Conservation (phyloP, 2,888 invertebrate genomes). For the Pimpla rufipes region DNA sequence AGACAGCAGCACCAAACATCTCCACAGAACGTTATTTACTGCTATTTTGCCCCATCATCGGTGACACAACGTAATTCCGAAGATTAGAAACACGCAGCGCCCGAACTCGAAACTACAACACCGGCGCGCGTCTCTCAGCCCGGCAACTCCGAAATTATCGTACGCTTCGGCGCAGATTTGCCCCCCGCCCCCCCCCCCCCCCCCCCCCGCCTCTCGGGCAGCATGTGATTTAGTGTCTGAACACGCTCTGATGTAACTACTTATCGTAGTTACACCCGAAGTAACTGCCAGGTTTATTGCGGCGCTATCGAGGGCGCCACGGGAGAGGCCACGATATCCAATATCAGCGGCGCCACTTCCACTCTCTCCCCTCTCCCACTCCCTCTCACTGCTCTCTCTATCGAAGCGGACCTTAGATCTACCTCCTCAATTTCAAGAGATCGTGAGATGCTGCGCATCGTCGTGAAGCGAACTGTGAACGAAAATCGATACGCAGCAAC, state of each 20-base stretch:
- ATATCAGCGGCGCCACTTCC: constrained; percentile 15
- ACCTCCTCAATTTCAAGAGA: constrained; percentile 37
- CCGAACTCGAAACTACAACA: too few relatives aligned
- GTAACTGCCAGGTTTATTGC: constrained; percentile 14
- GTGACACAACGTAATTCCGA: neutral
- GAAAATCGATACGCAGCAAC: constrained; percentile 36
- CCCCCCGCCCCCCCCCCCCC: neutral
- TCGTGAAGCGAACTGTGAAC: constrained; percentile 25
- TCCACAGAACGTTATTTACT: neutral
- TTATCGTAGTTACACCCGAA: constrained; percentile 23
- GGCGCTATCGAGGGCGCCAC: constrained; percentile 30
- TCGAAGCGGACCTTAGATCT: constrained; percentile 21
- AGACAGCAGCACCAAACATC: neutral
- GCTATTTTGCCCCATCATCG: neutral
- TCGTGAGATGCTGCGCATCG: constrained; percentile 33
- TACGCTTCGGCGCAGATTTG: neutral
- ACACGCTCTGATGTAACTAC: constrained; percentile 26
- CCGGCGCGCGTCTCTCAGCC: neutral
- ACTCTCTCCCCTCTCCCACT: neutral
- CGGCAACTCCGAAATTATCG: constrained; percentile 1
- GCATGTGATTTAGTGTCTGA: constrained; percentile 16
- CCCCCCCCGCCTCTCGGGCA: neutral
- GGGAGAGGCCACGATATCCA: constrained; percentile 24
- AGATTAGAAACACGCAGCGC: constrained; percentile 6
- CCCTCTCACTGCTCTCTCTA: too few relatives aligned